Base-by-base conservation (phyloP, 1,140 invertebrate genomes). In the Sarcophaga peregrina region DNA sequence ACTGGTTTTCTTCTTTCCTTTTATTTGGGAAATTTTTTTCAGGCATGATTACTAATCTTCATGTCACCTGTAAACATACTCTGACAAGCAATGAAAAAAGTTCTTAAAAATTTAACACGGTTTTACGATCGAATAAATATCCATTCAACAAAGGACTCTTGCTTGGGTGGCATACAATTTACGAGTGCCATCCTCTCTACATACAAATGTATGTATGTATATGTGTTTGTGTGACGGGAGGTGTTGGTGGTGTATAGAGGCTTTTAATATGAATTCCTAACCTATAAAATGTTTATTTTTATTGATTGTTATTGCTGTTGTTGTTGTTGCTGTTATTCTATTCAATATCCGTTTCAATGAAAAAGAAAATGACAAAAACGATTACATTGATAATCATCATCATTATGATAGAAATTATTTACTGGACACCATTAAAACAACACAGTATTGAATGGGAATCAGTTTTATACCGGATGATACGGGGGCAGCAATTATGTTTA, bases 31-130 rank as follows among this genome's bases (percentile, higher is more conserved):
- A 3, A 58, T 13, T 58, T 11, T 58, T 58, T 15, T 15, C 11
- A 58, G 25, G 25, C 25, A 37, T 1, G 25, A 37, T 4, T 37
- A 37, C 25, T 37, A 37, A 15, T 58, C n/a, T 58, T 58, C 54
- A 13, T 58, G 54, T 58, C 54, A 58, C 54, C 54, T 58, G 54
- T 58, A 15, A 58, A 58, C 54, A 58, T 15, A 15, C 13, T 58
- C 3, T 7, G 54, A 58, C 15, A 58, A n/a, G 54, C 15, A 58
- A 58, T 5, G 45, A 4, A 75, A 17, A 76, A 76, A 46, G 46
- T 76, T 46, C 74, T 76, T 76, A 76, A 47, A 76, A 76, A 76
- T 76, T 76, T 76, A 48, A 48, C 74, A 76, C 46, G 74, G 46
- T 76, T 13, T 58, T 37, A 37, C 25, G 25, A 37, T 4, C 25